Conservation (phyloP, 2,888 invertebrate genomes). For the Vanessa cardui region DNA sequence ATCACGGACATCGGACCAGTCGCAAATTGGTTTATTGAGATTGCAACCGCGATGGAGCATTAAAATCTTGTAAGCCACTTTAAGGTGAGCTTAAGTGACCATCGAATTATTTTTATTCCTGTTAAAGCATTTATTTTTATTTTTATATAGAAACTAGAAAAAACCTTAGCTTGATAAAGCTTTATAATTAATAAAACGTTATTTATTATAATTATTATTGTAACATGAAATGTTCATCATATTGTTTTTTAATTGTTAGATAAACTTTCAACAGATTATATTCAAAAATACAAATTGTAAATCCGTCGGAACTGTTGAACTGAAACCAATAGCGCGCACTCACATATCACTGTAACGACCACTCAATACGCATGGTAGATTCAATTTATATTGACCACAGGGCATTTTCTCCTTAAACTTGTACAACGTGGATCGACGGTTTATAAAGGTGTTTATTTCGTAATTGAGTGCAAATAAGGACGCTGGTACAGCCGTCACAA, state of each 20-base stretch:
- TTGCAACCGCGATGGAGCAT: conserved; percentile 61
- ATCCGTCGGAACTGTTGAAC: background rate
- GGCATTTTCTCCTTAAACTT: conserved; percentile 60
- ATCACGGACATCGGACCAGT: conserved; percentile 53
- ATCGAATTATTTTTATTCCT: too few relatives aligned
- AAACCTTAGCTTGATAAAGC: too few relatives aligned
- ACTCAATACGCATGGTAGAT: conserved; percentile 67
- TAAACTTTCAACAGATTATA: too few relatives aligned
- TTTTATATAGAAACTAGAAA: too few relatives aligned
- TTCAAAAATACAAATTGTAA: background rate
- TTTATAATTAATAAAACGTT: too few relatives aligned
- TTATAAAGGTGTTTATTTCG: conserved; percentile 61
- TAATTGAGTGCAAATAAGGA: conserved; percentile 43
- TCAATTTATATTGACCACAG: conserved; percentile 73
- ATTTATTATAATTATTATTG: too few relatives aligned
- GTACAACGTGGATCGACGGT: conserved; percentile 49
- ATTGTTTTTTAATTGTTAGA: too few relatives aligned
- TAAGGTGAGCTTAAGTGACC: conserved; percentile 42
- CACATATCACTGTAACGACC: conserved; percentile 70
- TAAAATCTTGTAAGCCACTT: conserved; percentile 47
- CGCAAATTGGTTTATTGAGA: conserved; percentile 78
- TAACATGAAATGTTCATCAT: too few relatives aligned
- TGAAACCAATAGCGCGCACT: conserved; percentile 47
- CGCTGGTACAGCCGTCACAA: conserved; percentile 12
- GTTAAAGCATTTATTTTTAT: too few relatives aligned